A percentile compares a stretch with the other conserved stretches of the same genome.
Conservation (phyloP, 2,797 vertebrate genomes). For the Anguilla obscura region DNA sequence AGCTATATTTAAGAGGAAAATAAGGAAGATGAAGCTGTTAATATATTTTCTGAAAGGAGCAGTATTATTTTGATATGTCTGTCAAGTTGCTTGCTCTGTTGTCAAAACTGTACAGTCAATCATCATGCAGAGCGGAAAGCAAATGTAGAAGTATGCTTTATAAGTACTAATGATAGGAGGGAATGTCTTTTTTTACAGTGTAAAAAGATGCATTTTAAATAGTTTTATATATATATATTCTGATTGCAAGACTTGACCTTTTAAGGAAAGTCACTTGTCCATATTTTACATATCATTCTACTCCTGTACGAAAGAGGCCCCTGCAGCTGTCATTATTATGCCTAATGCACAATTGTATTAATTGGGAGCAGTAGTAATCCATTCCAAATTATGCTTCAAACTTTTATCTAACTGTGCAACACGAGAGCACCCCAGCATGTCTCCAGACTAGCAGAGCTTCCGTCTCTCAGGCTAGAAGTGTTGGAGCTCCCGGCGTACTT, state of each 20-base stretch:
- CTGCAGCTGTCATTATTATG: conserved; percentile 28
- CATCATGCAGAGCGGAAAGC: conserved; percentile 73
- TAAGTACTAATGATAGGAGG: conserved; percentile 71
- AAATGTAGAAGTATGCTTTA: conserved; percentile 82
- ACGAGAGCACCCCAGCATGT: background rate
- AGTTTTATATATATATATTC: conserved; percentile 37
- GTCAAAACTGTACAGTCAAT: conserved; percentile 68
- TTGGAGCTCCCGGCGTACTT: conserved; percentile 51
- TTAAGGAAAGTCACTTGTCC: conserved; percentile 26
- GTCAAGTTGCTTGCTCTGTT: conserved; percentile 81
- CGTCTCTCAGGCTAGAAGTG: conserved; percentile 11
- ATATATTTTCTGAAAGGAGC: conserved; percentile 82
- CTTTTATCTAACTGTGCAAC: background rate
- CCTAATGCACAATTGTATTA: conserved; percentile 49
- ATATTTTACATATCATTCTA: conserved; percentile 38
- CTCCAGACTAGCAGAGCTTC: background rate
- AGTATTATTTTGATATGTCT: conserved; percentile 84
- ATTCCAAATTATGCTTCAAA: conserved; percentile 26
- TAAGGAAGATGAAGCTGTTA: conserved; percentile 65
- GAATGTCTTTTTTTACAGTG: conserved; percentile 25
- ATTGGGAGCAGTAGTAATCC: conserved; percentile 38
- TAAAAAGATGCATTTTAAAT: conserved; percentile 31
- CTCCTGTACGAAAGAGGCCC: conserved; percentile 15
- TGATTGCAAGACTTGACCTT: conserved; percentile 25
- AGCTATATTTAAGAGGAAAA: conserved; percentile 72